phyloP scores from a whole-genome alignment of 2,113 vertebrate genomes.

The Rattus rattus region DNA sequence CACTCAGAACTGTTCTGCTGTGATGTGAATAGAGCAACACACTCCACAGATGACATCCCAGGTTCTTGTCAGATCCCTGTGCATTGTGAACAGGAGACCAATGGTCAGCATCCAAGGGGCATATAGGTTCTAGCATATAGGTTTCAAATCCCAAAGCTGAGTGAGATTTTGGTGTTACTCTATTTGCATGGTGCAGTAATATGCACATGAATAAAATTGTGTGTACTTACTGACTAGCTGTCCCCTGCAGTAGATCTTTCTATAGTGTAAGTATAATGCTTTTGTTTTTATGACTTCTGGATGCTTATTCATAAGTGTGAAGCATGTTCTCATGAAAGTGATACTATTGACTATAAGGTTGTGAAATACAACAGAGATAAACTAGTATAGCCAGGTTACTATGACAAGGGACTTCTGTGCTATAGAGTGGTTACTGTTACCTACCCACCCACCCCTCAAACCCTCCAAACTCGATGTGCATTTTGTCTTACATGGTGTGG shows the following conservation, averaged over 20 bases:
- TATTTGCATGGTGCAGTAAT: background rate
- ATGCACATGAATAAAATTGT: background rate
- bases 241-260: background rate
- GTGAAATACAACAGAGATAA: background rate
- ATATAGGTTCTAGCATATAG: background rate
- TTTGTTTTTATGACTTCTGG: slow-evolving; percentile 46
- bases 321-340: slow-evolving; percentile 29
- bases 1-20: background rate
- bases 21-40: fast-evolving
- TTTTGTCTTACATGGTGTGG: background rate
- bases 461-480: background rate
- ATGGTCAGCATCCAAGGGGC: no score
- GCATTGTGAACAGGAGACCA: background rate
- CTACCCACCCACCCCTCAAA: background rate
- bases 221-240: background rate
- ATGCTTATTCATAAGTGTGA: slow-evolving; percentile 43
- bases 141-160: background rate
- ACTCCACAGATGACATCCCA: background rate
- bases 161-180: background rate
- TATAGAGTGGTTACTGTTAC: background rate
- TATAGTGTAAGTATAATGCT: slow-evolving; percentile 18
- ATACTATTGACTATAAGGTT: background rate
- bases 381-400: background rate
- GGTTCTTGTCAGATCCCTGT: background rate
- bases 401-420: background rate